A percentile compares a stretch with the other conserved stretches of the same genome.
Conservation (phyloP, 2,113 vertebrate genomes). For the Parus major region DNA sequence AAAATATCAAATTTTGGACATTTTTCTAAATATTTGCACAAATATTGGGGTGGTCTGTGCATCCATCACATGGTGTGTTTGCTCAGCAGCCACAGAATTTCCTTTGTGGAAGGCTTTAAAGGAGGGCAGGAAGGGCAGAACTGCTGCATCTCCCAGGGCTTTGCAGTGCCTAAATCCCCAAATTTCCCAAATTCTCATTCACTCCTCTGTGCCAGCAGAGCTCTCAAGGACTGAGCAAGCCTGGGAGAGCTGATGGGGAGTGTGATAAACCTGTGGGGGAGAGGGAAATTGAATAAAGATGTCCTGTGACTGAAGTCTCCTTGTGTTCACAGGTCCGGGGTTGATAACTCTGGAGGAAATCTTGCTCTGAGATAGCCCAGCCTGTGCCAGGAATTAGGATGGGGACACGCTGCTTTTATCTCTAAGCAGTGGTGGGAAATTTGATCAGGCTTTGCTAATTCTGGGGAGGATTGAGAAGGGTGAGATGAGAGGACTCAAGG, state of each 20-base stretch:
- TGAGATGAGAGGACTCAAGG: neutral
- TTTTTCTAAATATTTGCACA: too few relatives aligned
- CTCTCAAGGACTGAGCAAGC: neutral
- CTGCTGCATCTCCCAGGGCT: neutral
- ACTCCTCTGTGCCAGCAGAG: neutral
- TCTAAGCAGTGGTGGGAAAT: neutral
- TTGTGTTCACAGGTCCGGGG: neutral
- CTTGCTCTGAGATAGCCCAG: neutral
- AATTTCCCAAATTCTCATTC: neutral
- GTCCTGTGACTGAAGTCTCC: neutral
- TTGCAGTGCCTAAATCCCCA: neutral
- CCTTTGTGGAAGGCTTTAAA: fast-evolving
- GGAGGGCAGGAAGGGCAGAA: neutral
- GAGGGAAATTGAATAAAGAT: neutral
- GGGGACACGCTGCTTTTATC: neutral
- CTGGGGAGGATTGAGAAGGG: neutral
- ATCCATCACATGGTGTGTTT: fast-evolving
- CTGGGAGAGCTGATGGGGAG: neutral
- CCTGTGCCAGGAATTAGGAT: neutral
- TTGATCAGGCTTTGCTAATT: constrained; percentile 32
- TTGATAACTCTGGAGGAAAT: neutral
- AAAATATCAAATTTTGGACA: too few relatives aligned
- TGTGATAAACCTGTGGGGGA: neutral
- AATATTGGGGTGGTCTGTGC: fast-evolving
- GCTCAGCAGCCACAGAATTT: fast-evolving